A percentile compares a stretch with the other conserved stretches of the same genome.
Evolutionary conservation across 2,113 vertebrate species (phyloP).

Genomic region (Austrofundulus limnaeus): DNA sequence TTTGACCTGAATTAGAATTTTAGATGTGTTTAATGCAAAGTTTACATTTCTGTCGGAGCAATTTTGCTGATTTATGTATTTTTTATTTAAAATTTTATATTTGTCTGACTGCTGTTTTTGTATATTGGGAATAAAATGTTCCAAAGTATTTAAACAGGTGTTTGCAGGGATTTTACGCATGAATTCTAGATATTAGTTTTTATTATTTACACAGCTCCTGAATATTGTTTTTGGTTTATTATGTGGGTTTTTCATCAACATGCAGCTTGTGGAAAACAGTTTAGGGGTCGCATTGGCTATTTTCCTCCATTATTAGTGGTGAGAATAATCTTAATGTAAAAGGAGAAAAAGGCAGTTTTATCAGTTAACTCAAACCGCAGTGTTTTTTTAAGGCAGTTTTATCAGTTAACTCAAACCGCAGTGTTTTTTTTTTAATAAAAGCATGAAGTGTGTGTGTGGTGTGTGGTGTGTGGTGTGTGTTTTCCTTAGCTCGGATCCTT

Average conservation of each 20-base stretch:
- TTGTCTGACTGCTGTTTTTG: no score
- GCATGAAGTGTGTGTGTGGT: slow-evolving; percentile 11
- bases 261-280: not conserved
- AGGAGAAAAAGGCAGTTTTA: slow-evolving; percentile 5
- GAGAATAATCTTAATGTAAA: no score
- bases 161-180: not conserved
- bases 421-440: slow-evolving; percentile 45
- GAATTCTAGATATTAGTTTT: not conserved
- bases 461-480: no score
- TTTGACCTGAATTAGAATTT: not conserved
- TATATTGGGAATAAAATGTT: no score
- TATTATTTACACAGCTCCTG: not conserved
- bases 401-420: slow-evolving; percentile 12
- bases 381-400: no score
- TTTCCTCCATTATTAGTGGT: no score
- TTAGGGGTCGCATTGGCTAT: not conserved
- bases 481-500: slow-evolving; percentile 9
- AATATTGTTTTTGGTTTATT: not conserved
- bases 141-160: not conserved
- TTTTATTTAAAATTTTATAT: not conserved
- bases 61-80: not conserved
- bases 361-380: slow-evolving; percentile 17
- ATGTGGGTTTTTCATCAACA: not conserved
- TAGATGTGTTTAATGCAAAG: not conserved
- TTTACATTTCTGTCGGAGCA: not conserved